Evolutionary conservation across 2,888 invertebrate genomes (phyloP).

Genomic region (Scaptomyza reducta): DNA sequence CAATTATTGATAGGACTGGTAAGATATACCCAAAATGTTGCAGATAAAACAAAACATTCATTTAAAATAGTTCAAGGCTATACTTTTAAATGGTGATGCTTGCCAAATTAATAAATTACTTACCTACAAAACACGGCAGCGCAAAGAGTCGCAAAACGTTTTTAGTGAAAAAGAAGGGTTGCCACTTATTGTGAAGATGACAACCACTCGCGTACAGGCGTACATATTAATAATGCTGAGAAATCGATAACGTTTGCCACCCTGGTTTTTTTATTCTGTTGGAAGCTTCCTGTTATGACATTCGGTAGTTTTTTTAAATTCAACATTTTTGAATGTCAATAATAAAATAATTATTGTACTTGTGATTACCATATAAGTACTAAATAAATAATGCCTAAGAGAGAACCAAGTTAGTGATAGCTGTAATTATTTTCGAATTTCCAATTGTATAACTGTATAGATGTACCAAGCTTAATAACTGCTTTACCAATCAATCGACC

Average conservation of each 20-base stretch:
- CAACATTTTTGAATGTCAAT: neutral
- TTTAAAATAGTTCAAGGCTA: neutral
- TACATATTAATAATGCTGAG: neutral
- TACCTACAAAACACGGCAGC: conserved; percentile 43
- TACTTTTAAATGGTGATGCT: conserved; percentile 39
- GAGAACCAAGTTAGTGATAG: conserved; percentile 52
- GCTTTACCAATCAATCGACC: conserved; percentile 33
- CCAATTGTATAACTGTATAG: conserved; percentile 78
- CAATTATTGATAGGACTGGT: neutral
- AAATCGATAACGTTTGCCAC: conserved; percentile 19
- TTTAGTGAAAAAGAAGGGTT: conserved; percentile 44
- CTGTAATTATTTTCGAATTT: conserved; percentile 77
- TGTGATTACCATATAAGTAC: conserved; percentile 46
- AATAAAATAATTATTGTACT: conserved; percentile 8
- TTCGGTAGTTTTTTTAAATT: conserved; percentile 24
- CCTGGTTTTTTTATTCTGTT: neutral
- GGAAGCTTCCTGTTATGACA: conserved; percentile 23
- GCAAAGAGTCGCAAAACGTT: conserved; percentile 50
- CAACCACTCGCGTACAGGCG: neutral
- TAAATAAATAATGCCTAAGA: conserved; percentile 53
- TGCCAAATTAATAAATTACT: conserved; percentile 41
- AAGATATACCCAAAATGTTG: conserved; percentile 33
- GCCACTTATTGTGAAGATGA: conserved; percentile 28
- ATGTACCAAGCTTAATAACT: conserved; percentile 67
- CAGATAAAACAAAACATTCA: neutral